A percentile compares a stretch with the other conserved stretches of the same genome.
Conservation (phyloP, 2,113 vertebrate genomes). For the Oxygymnocypris stewartii region DNA sequence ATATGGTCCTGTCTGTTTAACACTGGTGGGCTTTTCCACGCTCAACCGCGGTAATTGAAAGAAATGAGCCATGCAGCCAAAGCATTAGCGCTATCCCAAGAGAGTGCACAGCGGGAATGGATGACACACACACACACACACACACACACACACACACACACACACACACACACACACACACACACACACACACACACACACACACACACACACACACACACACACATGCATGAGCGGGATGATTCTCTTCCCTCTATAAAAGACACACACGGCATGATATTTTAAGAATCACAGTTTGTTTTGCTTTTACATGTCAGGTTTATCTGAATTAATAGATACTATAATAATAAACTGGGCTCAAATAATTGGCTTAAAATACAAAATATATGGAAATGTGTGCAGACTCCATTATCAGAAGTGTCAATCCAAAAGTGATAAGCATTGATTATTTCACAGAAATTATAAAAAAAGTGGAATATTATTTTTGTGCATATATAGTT, state of each 20-base stretch:
- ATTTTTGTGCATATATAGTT: too few species aligned
- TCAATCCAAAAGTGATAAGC: too few species aligned
- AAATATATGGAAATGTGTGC: too few species aligned
- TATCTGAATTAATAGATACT: background rate
- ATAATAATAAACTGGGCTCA: too few species aligned
- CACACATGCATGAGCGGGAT: background rate
- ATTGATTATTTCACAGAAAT: too few species aligned
- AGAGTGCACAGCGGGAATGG: constrained; percentile 64
- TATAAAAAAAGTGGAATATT: too few species aligned
- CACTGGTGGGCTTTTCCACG: constrained; percentile 69
- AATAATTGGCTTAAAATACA: too few species aligned
- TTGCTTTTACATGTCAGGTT: background rate
- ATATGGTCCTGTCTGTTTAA: constrained; percentile 56
- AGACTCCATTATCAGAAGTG: too few species aligned
- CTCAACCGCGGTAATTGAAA: constrained; percentile 79
- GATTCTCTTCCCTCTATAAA: constrained; percentile 11
- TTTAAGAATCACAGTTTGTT: constrained; percentile 12
- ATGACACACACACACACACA: constrained; percentile 34
- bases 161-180: too few species aligned
- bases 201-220: too few species aligned
- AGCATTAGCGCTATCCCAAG: constrained; percentile 72
- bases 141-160: background rate
- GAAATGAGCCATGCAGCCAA: constrained; percentile 79
- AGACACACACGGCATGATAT: background rate
- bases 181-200: too few species aligned